Conservation (phyloP, 2,113 vertebrate genomes). For the Panthera uncia region DNA sequence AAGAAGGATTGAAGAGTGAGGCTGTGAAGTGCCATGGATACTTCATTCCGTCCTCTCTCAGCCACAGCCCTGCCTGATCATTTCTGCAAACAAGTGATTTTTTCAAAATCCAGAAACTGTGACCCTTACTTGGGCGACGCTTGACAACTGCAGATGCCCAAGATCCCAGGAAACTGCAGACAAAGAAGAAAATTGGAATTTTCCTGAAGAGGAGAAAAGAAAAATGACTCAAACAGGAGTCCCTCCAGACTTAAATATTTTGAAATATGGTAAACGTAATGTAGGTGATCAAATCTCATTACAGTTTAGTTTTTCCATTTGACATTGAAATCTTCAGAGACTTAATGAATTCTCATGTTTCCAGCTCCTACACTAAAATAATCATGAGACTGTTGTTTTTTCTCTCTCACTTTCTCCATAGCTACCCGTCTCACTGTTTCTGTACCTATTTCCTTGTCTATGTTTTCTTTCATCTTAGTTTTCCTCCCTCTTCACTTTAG, state of each 20-base stretch:
- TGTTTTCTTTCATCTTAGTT: background rate
- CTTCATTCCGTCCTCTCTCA: background rate
- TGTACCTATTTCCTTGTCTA: background rate
- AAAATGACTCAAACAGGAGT: conserved; percentile 54
- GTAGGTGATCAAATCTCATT: background rate
- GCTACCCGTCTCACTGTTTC: background rate
- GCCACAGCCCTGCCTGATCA: background rate
- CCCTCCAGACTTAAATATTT: background rate
- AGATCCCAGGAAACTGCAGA: conserved; percentile 79
- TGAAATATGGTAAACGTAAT: background rate
- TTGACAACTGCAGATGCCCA: conserved; percentile 83
- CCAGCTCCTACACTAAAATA: background rate
- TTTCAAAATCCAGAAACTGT: conserved; percentile 49
- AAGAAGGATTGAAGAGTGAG: background rate
- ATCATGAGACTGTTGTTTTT: background rate
- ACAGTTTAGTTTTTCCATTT: background rate
- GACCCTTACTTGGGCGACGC: conserved; percentile 87
- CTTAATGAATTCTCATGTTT: background rate
- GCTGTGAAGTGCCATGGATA: background rate
- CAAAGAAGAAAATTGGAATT: conserved; percentile 79
- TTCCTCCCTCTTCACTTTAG: background rate
- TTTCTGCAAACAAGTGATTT: background rate
- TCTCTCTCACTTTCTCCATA: background rate
- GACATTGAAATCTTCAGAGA: background rate
- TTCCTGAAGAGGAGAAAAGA: conserved; percentile 82